Conservation (phyloP, 2,797 vertebrate genomes). For the Erpetoichthys calabaricus region DNA sequence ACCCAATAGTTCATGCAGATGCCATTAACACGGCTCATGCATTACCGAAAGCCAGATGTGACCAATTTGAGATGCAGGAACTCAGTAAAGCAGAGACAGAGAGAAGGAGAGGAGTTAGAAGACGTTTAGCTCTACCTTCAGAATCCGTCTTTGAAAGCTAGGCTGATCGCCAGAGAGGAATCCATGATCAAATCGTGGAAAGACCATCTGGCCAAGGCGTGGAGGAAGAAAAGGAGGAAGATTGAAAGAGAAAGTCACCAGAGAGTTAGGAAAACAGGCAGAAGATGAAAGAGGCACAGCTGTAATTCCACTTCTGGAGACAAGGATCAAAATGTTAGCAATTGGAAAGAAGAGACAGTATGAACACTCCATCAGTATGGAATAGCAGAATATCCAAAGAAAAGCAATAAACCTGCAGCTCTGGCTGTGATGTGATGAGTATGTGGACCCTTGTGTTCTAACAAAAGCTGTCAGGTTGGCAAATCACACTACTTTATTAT, state of each 20-base stretch:
- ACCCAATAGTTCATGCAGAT: too few species aligned
- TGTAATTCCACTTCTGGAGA: conserved; percentile 8
- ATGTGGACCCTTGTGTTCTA: too few species aligned
- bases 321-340: conserved; percentile 23
- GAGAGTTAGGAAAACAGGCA: conserved; percentile 14
- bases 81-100: neutral
- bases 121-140: conserved; percentile 66
- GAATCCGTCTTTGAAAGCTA: conserved; percentile 56
- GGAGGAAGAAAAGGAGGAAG: conserved; percentile 10
- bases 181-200: conserved; percentile 62
- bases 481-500: too few species aligned
- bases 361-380: conserved; percentile 18
- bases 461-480: too few species aligned
- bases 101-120: neutral
- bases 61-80: too few species aligned
- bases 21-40: too few species aligned
- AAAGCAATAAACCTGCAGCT: too few species aligned
- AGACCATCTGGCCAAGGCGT: conserved; percentile 62
- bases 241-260: conserved; percentile 21
- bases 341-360: conserved; percentile 12
- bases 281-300: conserved; percentile 5
- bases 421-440: too few species aligned
- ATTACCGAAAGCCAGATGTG: too few species aligned
- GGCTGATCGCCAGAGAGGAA: conserved; percentile 68
- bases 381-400: too few species aligned